Evolutionary conservation across 2,113 vertebrate genomes (phyloP), one percentile per base, ranked within the genome.

Genomic region (Neotoma lepida): DNA sequence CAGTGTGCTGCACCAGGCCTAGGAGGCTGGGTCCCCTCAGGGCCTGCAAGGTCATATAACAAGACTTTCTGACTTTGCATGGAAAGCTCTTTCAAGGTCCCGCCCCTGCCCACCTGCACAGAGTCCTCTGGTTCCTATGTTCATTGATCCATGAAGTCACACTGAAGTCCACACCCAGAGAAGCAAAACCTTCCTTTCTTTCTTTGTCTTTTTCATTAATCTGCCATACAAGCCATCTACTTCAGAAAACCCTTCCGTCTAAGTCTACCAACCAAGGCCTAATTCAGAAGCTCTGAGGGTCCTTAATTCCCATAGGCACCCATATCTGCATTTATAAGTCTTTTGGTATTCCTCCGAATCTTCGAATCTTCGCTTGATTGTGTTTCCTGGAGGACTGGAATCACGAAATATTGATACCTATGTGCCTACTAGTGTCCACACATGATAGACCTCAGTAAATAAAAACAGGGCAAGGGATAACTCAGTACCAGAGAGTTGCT

Each of bases 221-320:
- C 20, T 33, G 54, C 46, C 71, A 82, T 7, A 89, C 35, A 90
- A 39, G 30, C 39, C 76, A 82, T 39, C 46, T 76, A 68, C 51
- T 96, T 76, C 87, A 94, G 61, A 94, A 88, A 58, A 51, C 2
- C 4, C 51, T 26, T 18, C 56, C 74, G 51, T 39, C 56, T n/a
- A 82, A 74, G 49, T 81, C 82, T 58, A 68, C 68, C 35, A 82
- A 22, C 58, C 22, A 46, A 74, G 91, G 56, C 63, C 63, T 87
- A 68, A 54, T 17, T 77, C 94, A 89, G 68, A 71, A n/a, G 87
- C 64, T 81, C 73, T 66, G 63, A 70, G 68, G 1, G 20, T 39
- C 71, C 6, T 54, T 13, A 20, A 35, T 8, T 35, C 0, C 28
- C 4, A 12, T 0, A 1, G 85, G 51, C 2, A 4, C n/a, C 54